A percentile compares a stretch with the other conserved stretches of the same genome.
Conservation (phyloP, 2,888 invertebrate genomes). For the Crematogaster levior region DNA sequence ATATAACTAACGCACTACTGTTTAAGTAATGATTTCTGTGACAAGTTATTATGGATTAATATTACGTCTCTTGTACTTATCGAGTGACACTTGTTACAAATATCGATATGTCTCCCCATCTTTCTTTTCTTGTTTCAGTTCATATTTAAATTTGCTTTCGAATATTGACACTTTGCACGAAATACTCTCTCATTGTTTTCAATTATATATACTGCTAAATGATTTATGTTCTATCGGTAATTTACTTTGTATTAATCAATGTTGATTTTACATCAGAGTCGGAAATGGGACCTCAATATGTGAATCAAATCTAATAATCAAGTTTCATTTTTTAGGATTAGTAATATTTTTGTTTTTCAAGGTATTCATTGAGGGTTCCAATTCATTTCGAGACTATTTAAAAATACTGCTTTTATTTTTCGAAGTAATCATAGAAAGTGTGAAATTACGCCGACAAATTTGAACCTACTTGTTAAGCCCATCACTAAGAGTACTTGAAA, state of each 20-base stretch:
- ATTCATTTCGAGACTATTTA: too few relatives aligned
- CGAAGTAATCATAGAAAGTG: too few relatives aligned
- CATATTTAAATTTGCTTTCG: neutral
- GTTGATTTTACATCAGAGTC: slow-evolving; percentile 10
- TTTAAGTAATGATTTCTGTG: slow-evolving; percentile 59
- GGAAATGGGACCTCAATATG: neutral
- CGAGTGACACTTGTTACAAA: slow-evolving; percentile 33
- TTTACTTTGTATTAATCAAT: neutral
- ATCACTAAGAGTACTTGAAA: neutral
- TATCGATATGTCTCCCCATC: neutral
- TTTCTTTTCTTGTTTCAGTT: slow-evolving; percentile 2
- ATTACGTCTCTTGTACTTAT: slow-evolving; percentile 52
- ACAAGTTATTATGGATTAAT: slow-evolving; percentile 53
- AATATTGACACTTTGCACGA: slow-evolving; percentile 6
- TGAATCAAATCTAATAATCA: too few relatives aligned
- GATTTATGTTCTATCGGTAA: neutral
- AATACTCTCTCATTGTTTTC: neutral
- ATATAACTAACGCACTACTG: slow-evolving; percentile 64
- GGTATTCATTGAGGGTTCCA: neutral
- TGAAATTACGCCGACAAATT: neutral
- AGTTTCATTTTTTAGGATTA: neutral
- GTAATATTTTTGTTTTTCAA: neutral
- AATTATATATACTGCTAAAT: neutral
- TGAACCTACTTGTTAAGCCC: neutral
- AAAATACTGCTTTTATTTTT: too few relatives aligned